A percentile compares a stretch with the other conserved stretches of the same genome.
phyloP scores from a whole-genome alignment of 2,113 vertebrate species.

The Cygnus atratus region DNA sequence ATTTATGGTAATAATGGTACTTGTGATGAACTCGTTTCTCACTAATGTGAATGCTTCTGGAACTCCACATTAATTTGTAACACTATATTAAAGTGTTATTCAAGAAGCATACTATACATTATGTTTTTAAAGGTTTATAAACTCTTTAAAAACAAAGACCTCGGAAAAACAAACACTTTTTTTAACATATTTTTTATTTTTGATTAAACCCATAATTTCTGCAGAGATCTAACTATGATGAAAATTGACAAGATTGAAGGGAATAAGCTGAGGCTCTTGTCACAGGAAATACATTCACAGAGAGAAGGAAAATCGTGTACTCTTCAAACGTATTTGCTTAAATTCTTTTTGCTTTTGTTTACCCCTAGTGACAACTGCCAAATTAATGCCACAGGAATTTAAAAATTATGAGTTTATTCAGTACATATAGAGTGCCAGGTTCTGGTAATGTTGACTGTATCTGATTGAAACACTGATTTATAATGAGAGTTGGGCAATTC shows the following conservation, averaged over 20 bases:
- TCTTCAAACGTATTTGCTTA: slow-evolving; percentile 27
- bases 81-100: neutral
- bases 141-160: neutral
- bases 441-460: neutral
- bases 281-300: neutral
- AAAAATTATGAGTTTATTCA: slow-evolving; percentile 12
- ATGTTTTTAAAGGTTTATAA: slow-evolving; percentile 13
- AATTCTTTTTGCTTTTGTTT: slow-evolving; percentile 11
- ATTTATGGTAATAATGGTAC: slow-evolving; percentile 60
- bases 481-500: neutral
- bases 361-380: neutral
- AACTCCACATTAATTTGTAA: slow-evolving; percentile 6
- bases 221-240: slow-evolving; percentile 33
- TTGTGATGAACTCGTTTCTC: slow-evolving; percentile 45
- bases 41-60: neutral
- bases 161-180: neutral
- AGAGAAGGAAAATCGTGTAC: neutral
- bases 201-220: neutral
- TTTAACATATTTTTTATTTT: neutral
- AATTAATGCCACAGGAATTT: slow-evolving; percentile 35
- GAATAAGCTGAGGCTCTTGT: slow-evolving; percentile 17
- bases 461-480: neutral
- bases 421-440: neutral
- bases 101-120: neutral
- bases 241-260: slow-evolving; percentile 50